Conservation (phyloP, 2,113 vertebrate species). For the Pyxicephalus adspersus region DNA sequence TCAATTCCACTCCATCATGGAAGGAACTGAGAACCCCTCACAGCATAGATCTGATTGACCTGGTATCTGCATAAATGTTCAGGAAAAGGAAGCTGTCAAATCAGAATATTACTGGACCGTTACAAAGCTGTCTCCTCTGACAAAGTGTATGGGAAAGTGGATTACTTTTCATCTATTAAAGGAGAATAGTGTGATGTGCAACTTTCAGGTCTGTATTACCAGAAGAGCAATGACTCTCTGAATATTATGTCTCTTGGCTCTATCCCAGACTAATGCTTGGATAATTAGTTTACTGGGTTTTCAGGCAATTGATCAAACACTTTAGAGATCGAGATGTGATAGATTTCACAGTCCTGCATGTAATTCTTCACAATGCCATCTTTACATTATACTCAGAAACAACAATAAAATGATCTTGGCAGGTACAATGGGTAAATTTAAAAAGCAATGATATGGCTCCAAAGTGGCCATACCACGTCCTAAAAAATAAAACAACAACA, state of each 20-base stretch:
- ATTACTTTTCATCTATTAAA: conserved; percentile 12
- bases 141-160: not conserved
- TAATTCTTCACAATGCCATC: conserved; percentile 13
- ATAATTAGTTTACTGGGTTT: conserved; percentile 35
- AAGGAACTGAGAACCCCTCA: not conserved
- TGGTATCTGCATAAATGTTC: conserved; percentile 14
- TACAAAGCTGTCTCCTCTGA: not conserved
- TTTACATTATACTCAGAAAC: not conserved
- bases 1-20: conserved; percentile 27
- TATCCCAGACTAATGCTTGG: conserved; percentile 18
- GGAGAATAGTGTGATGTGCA: not conserved
- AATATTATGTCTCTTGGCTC: conserved; percentile 16
- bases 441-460: no score
- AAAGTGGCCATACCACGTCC: no score
- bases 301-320: conserved; percentile 16
- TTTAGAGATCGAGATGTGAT: conserved; percentile 16
- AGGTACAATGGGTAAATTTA: no score
- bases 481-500: no score
- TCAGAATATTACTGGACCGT: conserved; percentile 26
- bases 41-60: conserved; percentile 6
- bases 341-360: not conserved
- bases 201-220: conserved; percentile 1
- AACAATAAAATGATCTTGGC: not conserved
- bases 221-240: not conserved
- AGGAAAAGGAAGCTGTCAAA: conserved; percentile 14